These are phyloP conservation scores for Tenebrosternarchus preto DNA, from an alignment of 2,113 vertebrate species.

Conservation along the genomic window DNA sequence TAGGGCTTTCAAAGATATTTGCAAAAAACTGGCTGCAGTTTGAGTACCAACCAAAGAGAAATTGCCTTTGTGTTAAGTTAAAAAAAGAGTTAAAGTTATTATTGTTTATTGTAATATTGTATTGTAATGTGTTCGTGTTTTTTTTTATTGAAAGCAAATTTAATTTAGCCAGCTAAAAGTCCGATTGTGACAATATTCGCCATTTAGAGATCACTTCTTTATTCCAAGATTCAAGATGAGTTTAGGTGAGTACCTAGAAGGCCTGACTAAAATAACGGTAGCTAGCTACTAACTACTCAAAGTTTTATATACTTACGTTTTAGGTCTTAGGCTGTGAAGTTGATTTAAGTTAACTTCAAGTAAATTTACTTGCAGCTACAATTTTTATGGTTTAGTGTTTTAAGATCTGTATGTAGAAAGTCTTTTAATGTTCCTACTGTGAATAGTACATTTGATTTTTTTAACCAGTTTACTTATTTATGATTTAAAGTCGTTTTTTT, in stretches of 20 bases:
- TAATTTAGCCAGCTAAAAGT: too few relatives aligned
- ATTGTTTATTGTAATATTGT: neutral
- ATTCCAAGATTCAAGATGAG: constrained; percentile 27
- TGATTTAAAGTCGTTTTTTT: neutral
- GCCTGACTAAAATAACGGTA: too few relatives aligned
- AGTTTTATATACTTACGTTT: too few relatives aligned
- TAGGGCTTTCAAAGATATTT: neutral
- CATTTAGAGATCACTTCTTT: neutral
- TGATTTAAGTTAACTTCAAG: neutral
- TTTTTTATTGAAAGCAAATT: neutral
- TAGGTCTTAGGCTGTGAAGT: neutral
- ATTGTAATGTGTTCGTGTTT: neutral
- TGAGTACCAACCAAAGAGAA: neutral
- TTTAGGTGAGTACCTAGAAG: constrained; percentile 27
- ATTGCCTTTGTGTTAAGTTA: neutral
- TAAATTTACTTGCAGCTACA: too few relatives aligned
- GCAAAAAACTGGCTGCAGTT: neutral
- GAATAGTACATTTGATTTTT: too few relatives aligned
- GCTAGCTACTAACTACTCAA: neutral
- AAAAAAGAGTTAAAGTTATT: too few relatives aligned
- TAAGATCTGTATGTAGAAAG: too few relatives aligned
- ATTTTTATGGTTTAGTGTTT: too few relatives aligned
- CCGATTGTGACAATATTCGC: neutral
- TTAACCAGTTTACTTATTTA: neutral
- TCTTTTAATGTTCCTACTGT: too few relatives aligned